These are phyloP conservation scores for Myotis daubentonii DNA, from an alignment of 2,797 vertebrate genomes.

Conservation along the genomic window DNA sequence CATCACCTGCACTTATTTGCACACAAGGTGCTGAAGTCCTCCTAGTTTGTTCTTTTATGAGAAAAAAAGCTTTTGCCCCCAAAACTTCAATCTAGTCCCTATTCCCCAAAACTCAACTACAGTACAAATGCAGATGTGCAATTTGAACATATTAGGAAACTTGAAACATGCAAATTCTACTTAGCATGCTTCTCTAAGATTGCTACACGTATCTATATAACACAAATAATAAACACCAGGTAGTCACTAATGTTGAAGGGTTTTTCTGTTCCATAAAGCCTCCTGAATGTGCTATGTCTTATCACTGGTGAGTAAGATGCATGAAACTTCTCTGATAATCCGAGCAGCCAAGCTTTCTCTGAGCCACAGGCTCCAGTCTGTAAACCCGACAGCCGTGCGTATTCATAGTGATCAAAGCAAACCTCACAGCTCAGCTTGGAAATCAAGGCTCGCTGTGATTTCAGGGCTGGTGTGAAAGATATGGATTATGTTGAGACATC, in stretches of 20 bases:
- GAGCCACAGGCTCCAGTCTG: background rate
- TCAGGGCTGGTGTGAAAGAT: background rate
- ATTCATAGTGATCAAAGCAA: background rate
- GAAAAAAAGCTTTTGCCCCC: background rate
- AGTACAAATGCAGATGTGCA: background rate
- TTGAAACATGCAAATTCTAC: background rate
- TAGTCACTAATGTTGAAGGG: background rate
- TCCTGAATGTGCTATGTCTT: background rate
- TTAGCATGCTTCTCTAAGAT: background rate
- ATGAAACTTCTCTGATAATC: background rate
- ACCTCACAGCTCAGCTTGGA: background rate
- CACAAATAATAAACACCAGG: background rate
- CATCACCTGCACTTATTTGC: background rate
- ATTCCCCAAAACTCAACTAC: background rate
- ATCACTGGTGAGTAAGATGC: background rate
- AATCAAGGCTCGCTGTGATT: background rate
- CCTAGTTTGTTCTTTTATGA: background rate
- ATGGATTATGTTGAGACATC: background rate
- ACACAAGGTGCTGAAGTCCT: background rate
- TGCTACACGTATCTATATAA: background rate
- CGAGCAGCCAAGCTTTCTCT: background rate
- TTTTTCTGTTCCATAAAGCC: background rate
- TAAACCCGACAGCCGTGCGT: background rate
- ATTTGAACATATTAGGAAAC: conserved; percentile 7
- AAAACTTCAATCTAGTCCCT: background rate